phyloP scores from a whole-genome alignment of 2,888 invertebrate genomes.

The Drosophila macrospina region DNA sequence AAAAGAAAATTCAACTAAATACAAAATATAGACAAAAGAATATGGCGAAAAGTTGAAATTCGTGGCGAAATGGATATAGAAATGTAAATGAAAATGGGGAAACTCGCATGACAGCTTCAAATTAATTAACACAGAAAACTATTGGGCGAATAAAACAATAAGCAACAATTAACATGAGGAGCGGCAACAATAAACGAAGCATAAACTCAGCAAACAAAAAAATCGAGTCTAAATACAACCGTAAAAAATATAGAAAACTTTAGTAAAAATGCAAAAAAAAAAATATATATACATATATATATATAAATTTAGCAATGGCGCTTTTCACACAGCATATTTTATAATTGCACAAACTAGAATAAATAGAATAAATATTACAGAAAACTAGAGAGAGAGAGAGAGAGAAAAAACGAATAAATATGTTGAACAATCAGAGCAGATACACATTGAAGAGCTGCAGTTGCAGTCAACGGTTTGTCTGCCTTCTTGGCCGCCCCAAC shows the following conservation, averaged over 20 bases:
- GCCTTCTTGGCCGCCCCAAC: too few species aligned
- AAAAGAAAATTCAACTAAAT: too few species aligned
- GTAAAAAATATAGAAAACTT: not conserved
- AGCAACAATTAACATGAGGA: constrained; percentile 73
- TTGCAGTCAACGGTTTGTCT: not conserved
- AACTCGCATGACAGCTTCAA: constrained; percentile 72
- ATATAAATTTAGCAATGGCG: constrained; percentile 47
- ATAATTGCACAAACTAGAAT: constrained; percentile 62
- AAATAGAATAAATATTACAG: constrained; percentile 54
- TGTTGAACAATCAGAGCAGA: constrained; percentile 70
- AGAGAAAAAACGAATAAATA: constrained; percentile 31
- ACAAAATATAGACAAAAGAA: constrained; percentile 3
- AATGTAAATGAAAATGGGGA: constrained; percentile 55
- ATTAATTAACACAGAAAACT: constrained; percentile 82
- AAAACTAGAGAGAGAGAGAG: too few species aligned
- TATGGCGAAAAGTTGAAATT: constrained; percentile 42
- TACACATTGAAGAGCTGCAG: constrained; percentile 51
- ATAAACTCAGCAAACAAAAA: constrained; percentile 38
- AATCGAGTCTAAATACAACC: not conserved
- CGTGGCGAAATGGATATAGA: constrained; percentile 49
- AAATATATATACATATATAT: constrained; percentile 27
- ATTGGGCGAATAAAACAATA: constrained; percentile 66
- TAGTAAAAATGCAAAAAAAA: not conserved
- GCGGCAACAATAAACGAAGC: constrained; percentile 53
- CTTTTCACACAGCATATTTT: constrained; percentile 61